A percentile compares a stretch with the other conserved stretches of the same genome.
phyloP scores from a whole-genome alignment of 1,140 invertebrate species.

The Reticulitermes speratus region DNA sequence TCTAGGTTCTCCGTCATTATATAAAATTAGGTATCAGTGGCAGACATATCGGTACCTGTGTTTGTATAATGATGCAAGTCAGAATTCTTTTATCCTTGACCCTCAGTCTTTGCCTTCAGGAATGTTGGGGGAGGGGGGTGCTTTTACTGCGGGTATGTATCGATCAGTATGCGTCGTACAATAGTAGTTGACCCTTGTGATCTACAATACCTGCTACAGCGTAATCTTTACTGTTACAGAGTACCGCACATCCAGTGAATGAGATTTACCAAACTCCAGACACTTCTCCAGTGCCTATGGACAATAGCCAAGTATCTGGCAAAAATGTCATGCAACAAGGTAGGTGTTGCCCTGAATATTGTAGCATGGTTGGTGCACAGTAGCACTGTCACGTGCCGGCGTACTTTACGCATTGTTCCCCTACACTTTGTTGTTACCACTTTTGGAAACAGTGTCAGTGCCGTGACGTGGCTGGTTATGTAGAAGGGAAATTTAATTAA shows the following conservation, averaged over 20 bases:
- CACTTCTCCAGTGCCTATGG: constrained; percentile 35
- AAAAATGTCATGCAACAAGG: not conserved
- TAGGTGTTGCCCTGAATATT: not conserved
- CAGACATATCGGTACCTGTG: not conserved
- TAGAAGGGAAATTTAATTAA: too few relatives aligned
- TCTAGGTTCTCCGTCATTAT: not conserved
- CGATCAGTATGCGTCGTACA: not conserved
- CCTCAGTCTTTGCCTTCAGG: not conserved
- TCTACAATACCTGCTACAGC: not conserved
- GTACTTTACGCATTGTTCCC: too few relatives aligned
- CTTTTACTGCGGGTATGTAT: constrained; percentile 1
- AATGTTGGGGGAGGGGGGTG: not conserved
- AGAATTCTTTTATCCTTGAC: not conserved
- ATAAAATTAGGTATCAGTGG: not conserved
- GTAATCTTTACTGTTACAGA: constrained; percentile 50
- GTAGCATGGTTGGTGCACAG: too few relatives aligned
- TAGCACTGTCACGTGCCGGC: too few relatives aligned
- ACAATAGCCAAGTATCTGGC: not conserved
- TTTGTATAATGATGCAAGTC: not conserved
- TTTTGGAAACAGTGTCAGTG: too few relatives aligned
- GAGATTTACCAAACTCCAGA: constrained; percentile 70
- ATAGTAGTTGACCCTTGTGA: not conserved
- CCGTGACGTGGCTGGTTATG: too few relatives aligned
- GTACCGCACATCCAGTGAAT: constrained; percentile 84
- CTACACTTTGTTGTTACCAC: too few relatives aligned